A percentile compares a stretch with the other conserved stretches of the same genome.
phyloP scores from a whole-genome alignment of 2,888 invertebrate species.

The Schrankia costaestrigalis region DNA sequence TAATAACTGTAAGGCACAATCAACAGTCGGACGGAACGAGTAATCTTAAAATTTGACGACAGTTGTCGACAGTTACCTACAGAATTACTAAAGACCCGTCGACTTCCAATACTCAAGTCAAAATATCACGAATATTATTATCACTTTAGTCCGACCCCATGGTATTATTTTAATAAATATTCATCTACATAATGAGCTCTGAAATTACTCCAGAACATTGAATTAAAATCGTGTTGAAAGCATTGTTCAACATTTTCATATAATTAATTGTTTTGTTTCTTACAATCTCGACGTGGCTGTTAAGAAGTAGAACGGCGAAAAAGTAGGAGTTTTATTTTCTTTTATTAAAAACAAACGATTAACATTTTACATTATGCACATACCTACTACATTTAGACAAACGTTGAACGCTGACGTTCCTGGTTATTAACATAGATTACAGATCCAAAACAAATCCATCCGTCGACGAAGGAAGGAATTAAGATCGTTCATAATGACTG shows the following conservation, averaged over 20 bases:
- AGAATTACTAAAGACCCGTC: constrained; percentile 16
- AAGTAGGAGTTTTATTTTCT: constrained; percentile 24
- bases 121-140: constrained; percentile 8
- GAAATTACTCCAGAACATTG: constrained; percentile 41
- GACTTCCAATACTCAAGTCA: constrained; percentile 18
- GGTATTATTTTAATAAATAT: constrained; percentile 43
- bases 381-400: no score
- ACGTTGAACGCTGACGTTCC: no score
- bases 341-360: constrained; percentile 31
- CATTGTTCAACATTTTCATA: constrained; percentile 41
- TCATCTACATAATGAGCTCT: constrained; percentile 47
- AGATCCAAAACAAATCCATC: no score
- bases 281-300: constrained; percentile 25
- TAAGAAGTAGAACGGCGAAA: constrained; percentile 28
- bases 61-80: constrained; percentile 45
- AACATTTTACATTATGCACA: no score
- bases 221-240: constrained; percentile 38
- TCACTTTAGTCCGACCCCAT: constrained; percentile 8
- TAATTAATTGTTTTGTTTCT: constrained; percentile 46
- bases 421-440: no score
- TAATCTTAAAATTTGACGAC: constrained; percentile 44
- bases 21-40: constrained; percentile 31
- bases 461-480: no score
- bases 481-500: no score
- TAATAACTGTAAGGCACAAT: constrained; percentile 49